A percentile compares a stretch with the other conserved stretches of the same genome.
Conservation (phyloP, 1,140 invertebrate species). For the Harpegnathos saltator region DNA sequence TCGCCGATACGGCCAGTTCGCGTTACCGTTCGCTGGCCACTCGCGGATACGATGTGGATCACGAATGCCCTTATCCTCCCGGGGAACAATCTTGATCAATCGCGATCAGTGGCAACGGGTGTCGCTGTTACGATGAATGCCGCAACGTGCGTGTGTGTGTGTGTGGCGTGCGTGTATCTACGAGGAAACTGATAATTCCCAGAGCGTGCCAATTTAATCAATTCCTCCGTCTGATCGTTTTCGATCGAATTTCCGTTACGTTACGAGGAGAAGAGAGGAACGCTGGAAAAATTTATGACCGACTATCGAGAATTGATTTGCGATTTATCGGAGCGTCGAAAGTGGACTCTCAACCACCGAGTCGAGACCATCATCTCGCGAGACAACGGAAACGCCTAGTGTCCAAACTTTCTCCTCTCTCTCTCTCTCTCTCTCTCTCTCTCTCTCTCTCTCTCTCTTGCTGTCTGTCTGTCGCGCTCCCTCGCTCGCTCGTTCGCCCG, state of each 20-base stretch:
- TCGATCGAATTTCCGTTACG: not conserved
- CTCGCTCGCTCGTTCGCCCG: not conserved
- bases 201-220: not conserved
- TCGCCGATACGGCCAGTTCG: constrained; percentile 34
- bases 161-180: constrained; percentile 1
- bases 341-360: not conserved
- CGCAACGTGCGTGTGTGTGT: constrained; percentile 10
- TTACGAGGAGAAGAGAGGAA: not conserved
- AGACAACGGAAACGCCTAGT: not conserved
- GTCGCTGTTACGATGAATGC: constrained; percentile 7
- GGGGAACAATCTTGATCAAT: constrained; percentile 22
- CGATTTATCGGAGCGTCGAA: not conserved
- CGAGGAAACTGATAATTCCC: not conserved
- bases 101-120: constrained; percentile 4
- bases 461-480: too few relatives aligned
- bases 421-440: not conserved
- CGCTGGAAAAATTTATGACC: not conserved
- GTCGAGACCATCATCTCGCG: not conserved
- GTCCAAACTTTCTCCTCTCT: not conserved
- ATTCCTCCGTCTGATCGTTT: not conserved
- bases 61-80: constrained; percentile 5
- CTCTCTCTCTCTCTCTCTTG: too few relatives aligned
- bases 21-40: constrained; percentile 1
- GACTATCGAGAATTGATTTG: constrained; percentile 10
- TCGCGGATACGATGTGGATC: constrained; percentile 15